Evolutionary conservation across 2,888 invertebrate genomes (phyloP).

Genomic region (Ametastegia equiseti): DNA sequence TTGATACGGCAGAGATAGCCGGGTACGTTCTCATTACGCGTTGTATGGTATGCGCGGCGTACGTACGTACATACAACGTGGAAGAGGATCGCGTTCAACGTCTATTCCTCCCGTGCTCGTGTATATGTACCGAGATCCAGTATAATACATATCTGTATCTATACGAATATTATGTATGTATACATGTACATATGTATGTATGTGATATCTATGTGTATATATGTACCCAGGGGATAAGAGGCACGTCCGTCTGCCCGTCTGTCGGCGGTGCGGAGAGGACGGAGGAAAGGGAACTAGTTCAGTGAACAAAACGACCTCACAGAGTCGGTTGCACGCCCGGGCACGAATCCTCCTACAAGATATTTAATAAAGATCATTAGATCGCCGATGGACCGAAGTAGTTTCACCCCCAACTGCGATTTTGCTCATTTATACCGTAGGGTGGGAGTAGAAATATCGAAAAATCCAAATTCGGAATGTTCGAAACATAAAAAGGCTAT

Average conservation of each 20-base stretch:
- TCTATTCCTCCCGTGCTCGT: constrained; percentile 34
- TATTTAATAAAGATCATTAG: constrained; percentile 1
- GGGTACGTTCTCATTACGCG: constrained; percentile 76
- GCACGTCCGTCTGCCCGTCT: constrained; percentile 45
- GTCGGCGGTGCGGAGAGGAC: constrained; percentile 45
- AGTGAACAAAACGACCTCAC: constrained; percentile 73
- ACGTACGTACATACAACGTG: too few species aligned
- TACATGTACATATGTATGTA: not conserved
- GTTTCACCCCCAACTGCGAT: not conserved
- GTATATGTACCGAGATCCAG: not conserved
- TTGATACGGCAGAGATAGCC: constrained; percentile 58
- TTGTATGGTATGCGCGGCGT: constrained; percentile 73
- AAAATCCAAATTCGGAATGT: too few species aligned
- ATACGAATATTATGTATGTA: not conserved
- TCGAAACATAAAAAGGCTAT: too few species aligned
- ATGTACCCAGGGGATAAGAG: constrained; percentile 46
- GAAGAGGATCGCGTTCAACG: constrained; percentile 35
- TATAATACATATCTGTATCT: not conserved
- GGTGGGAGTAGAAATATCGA: not conserved
- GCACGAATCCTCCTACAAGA: constrained; percentile 6
- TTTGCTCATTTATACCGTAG: not conserved
- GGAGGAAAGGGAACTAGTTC: constrained; percentile 74
- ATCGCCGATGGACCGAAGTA: not conserved
- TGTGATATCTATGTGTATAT: not conserved
- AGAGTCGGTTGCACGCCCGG: constrained; percentile 44